Base-by-base conservation (phyloP, 2,113 vertebrate genomes). In the Microcebus murinus region DNA sequence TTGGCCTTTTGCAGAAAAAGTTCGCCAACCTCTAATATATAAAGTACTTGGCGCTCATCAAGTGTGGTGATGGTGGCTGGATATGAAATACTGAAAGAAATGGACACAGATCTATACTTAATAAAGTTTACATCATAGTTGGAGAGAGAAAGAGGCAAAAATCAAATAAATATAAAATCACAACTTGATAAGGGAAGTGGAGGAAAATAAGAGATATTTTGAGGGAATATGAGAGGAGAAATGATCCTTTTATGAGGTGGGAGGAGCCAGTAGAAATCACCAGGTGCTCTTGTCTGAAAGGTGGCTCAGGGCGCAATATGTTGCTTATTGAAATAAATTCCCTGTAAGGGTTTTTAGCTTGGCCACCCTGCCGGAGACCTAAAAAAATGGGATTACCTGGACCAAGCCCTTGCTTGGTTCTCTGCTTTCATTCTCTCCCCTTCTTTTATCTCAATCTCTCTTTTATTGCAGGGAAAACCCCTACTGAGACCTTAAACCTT, bases 381-480 rank as follows among this genome's bases (percentile, higher is more conserved):
- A 59, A 17, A 36, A n/a, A 59, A 61, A 48, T 71, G 70, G 52
- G 55, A n/a, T 90, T 34, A 36, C 23, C 29, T 25, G 13, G 25
- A 13, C 85, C n/a, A 83, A 20, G 36, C 18, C 14, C 42, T 39
- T 36, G 67, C 42, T 67, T 27, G 34, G 52, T 70, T 50, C 20
- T 59, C 34, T 83, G 55, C 63, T 59, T 73, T 10, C 25, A 21
- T 36, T 27, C n/a, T 77, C 2, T 14, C 5, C 20, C 18, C 36
- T 65, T 86, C 39, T 83, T 71, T 50, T 39, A 73, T 52, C 31
- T n/a, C 4, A 2, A 0, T 91, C 8, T 93, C 27, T 91, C 77
- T 91, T 87, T 39, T 76, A n/a, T 76, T 96, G 83, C 83, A 96
- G 87, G 82, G 55, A 87, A 87, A 13, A 68, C 23, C 9, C 57